Evolutionary conservation across 2,888 invertebrate genomes (phyloP), one percentile per base, ranked within the genome.

Genomic region (Fabriciana adippe): DNA sequence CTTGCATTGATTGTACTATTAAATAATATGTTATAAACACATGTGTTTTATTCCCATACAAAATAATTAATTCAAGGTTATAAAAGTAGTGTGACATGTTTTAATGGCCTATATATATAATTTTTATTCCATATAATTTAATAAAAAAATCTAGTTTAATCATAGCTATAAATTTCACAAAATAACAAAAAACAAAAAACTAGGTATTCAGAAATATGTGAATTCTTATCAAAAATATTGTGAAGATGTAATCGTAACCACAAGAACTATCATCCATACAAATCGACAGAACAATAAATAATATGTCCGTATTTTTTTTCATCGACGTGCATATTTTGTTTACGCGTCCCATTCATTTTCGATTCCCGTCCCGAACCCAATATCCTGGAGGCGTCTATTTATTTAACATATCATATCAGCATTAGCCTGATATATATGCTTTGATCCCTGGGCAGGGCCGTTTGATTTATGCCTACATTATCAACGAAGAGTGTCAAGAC

Each of bases 361-460:
- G 82, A 87, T 86, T 83, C 79, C 77, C 78, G 72, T 73, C 77
- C 77, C 75, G 78, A 80, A 86, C 84, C 87, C 89, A 89, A 90
- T 90, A 89, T 89, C 90, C 88, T 87, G 82, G 73, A 77, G 77
- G 81, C 84, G 85, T 78, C 90, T 93, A 91, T 93, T 93, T 93
- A 92, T 93, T 92, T 89, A 92, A 90, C 90, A 90, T 90, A 90
- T 91, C 91, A 90, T 88, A 92, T 90, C 89, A 86, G 86, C 85
- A 89, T 92, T 91, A 91, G 90, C 84, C 79, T 92, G 92, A 92
- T 91, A 90, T 41, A 41, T 92, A 92, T 90, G 87, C 84, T 82
- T 82, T 87, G 89, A 89, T 89, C 88, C 88, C 81, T 67, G 64
- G 64, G 83, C 73, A 72, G 71, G 74, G 74, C 69, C 62, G 69